Evolutionary conservation across 2,113 vertebrate species (phyloP), one percentile per base, ranked within the genome.

Genomic region (Bos indicus): DNA sequence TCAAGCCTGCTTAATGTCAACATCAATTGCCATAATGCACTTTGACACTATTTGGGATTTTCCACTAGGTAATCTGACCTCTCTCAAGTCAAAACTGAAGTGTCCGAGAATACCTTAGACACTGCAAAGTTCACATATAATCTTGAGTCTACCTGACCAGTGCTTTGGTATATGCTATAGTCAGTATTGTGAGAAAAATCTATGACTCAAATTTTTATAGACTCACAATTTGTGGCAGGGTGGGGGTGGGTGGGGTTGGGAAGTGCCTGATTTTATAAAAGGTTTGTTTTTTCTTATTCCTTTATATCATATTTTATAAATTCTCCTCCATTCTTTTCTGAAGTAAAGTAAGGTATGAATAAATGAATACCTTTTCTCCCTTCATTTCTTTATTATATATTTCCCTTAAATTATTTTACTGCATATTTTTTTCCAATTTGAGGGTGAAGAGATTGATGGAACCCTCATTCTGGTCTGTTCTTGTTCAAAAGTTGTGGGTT

Each of bases 1-100:
- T 95, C 97, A 93, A 88, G 92, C 51, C 95, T 94, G 97, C 43
- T 98, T 88, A 95, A 56, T 84, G 67, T 98, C 90, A 96, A 14
- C 92, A 88, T 97, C 95, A 90, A 25, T 85, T 86, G 90, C 52
- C 48, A 52, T 98, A 96, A 98, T 93, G 52, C 25, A 87, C 92
- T 83, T 57, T 62, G 97, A 98, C 98, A 94, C 21, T 25, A 59
- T 77, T 88, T 83, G 92, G 94, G 77, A 91, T 90, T 94, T 97
- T 92, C 90, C 26, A 51, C 64, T 52, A 74, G 90, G 90, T 87
- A 64, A 97, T 59, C 67, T 62, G 67, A 92, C 90, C 60, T 96
- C 80, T 92, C 74, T 78, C 88, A 5, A 92, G 94, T 92, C 88
- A 88, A 94, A 97, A 86, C 3, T n/a, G 64, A 97, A 92, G 83